Percentiles rank a stretch among this genome's conserved stretches.
These are phyloP conservation scores for Hoplostethus atlanticus DNA, from an alignment of 2,797 vertebrate genomes.

Conservation along the genomic window DNA sequence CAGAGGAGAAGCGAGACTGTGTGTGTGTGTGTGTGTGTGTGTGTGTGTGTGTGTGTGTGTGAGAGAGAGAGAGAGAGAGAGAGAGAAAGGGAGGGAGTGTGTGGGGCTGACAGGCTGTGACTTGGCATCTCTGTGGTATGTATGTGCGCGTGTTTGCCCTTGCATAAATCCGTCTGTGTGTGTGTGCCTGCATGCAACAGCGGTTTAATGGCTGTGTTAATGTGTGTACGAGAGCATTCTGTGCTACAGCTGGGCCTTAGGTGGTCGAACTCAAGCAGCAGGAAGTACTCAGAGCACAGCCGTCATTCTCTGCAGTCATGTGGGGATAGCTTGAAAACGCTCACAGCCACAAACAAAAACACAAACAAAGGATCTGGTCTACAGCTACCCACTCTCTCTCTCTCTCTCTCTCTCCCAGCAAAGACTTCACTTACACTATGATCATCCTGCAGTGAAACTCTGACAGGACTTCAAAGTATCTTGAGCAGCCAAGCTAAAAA, in stretches of 20 bases:
- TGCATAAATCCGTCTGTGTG: slow-evolving; percentile 49
- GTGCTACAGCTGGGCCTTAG: slow-evolving; percentile 56
- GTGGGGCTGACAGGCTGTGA: slow-evolving; percentile 55
- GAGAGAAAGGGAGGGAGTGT: slow-evolving; percentile 14
- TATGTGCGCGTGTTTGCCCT: slow-evolving; percentile 43
- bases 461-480: slow-evolving; percentile 69
- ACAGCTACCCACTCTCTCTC: slow-evolving; percentile 38
- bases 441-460: slow-evolving; percentile 61
- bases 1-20: slow-evolving; percentile 32
- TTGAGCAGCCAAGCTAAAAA: slow-evolving; percentile 72
- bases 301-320: slow-evolving; percentile 59
- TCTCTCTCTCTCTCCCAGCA: slow-evolving; percentile 18
- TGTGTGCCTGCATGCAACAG: slow-evolving; percentile 29
- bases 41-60: slow-evolving; percentile 19
- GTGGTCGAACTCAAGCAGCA: slow-evolving; percentile 51
- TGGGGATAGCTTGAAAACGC: slow-evolving; percentile 53
- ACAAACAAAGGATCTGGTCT: slow-evolving; percentile 54
- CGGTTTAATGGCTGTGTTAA: slow-evolving; percentile 60
- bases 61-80: neutral
- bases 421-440: slow-evolving; percentile 59
- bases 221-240: slow-evolving; percentile 42
- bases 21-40: slow-evolving; percentile 35
- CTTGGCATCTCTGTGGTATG: slow-evolving; percentile 64
- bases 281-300: slow-evolving; percentile 54
- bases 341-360: slow-evolving; percentile 53